Conservation (phyloP, 2,113 vertebrate genomes). For the Ceyx melanurus region DNA sequence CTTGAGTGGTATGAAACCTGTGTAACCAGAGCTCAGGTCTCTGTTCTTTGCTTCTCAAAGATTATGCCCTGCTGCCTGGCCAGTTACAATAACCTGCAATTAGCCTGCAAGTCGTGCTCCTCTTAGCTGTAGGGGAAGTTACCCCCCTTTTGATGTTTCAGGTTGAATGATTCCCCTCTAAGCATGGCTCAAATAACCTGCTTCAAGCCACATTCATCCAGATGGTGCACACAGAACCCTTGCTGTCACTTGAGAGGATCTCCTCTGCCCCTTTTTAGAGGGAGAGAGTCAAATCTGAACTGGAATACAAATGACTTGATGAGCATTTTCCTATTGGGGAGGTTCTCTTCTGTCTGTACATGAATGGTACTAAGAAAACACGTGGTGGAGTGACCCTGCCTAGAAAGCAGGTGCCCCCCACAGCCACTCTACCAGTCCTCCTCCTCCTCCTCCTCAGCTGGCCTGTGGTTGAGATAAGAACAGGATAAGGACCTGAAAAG, state of each 20-base stretch:
- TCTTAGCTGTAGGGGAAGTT: background rate
- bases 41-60: background rate
- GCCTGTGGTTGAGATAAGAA: background rate
- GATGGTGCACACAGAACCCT: background rate
- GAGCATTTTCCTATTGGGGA: background rate
- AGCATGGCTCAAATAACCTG: conserved; percentile 13
- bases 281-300: background rate
- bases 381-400: accelerated
- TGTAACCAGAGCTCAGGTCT: conserved; percentile 35
- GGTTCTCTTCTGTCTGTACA: background rate
- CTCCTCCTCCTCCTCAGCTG: background rate
- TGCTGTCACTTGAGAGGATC: background rate
- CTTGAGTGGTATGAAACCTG: background rate
- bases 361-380: background rate
- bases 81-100: conserved; percentile 13
- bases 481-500: background rate
- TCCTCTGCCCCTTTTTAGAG: background rate
- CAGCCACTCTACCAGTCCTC: background rate
- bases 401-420: background rate
- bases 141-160: conserved; percentile 22
- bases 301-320: background rate
- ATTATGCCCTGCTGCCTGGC: background rate
- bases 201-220: background rate
- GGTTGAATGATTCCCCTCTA: background rate
- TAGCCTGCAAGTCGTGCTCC: conserved; percentile 43